Evolutionary conservation across 1,140 invertebrate genomes (phyloP).

Genomic region (fruit fly (Drosophila melanogaster)): Release_6_plus_ISO1_MT NT_037436.4:2862001-2862500

Average conservation of each 20-base stretch:
- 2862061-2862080: constrained; percentile 59
- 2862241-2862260: constrained; percentile 79
- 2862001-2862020: constrained; percentile 24
- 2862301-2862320: constrained; percentile 3
- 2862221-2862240: constrained; percentile 23
- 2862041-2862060: constrained; percentile 62
- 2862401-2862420: no score
- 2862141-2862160: constrained; percentile 23
- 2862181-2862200: constrained; percentile 55
- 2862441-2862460: no score
- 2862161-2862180: constrained; percentile 62
- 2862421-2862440: no score
- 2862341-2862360: no score
- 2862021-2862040: constrained; percentile 37
- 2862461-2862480: background rate
- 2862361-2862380: no score
- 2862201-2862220: constrained; percentile 46
- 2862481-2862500: constrained; percentile 16
- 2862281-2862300: constrained; percentile 54
- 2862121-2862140: constrained; percentile 13
- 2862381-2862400: no score
- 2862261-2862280: constrained; percentile 80
- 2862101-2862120: no score
- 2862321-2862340: constrained; percentile 4
- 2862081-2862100: constrained; percentile 46